Conservation (phyloP, 2,797 vertebrate species). For the Falco concolor region DNA sequence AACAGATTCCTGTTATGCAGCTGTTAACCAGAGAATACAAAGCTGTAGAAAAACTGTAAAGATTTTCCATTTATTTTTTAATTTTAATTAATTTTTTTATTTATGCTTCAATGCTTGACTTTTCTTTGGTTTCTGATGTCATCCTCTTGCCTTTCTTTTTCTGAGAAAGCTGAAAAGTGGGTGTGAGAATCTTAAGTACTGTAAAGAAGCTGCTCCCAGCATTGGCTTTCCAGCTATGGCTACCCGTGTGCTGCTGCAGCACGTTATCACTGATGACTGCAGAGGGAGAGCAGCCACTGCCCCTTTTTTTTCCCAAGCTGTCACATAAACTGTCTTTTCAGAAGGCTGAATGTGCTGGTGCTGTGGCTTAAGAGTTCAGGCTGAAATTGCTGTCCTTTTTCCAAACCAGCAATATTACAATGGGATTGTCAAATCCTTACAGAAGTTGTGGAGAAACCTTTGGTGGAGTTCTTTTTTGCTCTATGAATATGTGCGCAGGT, state of each 20-base stretch:
- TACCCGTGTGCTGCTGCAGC: not conserved
- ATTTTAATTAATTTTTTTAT: no score
- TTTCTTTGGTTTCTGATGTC: not conserved
- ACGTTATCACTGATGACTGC: not conserved
- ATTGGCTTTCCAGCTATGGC: not conserved
- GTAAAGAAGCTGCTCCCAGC: not conserved
- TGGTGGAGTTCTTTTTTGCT: not conserved
- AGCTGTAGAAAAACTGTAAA: not conserved
- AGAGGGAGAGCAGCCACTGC: not conserved
- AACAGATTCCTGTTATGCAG: not conserved
- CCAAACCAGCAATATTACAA: not conserved
- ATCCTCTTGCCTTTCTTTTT: not conserved
- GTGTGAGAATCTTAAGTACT: not conserved
- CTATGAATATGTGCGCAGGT: not conserved
- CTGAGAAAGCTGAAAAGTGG: not conserved
- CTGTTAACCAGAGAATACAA: not conserved
- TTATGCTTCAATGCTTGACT: not conserved
- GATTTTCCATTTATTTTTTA: no score
- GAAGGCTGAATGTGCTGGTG: not conserved
- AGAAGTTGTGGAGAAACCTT: not conserved
- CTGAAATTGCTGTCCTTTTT: not conserved
- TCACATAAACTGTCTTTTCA: not conserved
- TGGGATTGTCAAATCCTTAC: not conserved
- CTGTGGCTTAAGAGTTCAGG: not conserved
- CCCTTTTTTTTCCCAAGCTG: not conserved